Percentiles rank a stretch among this genome's conserved stretches.
phyloP scores from a whole-genome alignment of 2,888 invertebrate genomes.

The Nezara viridula region DNA sequence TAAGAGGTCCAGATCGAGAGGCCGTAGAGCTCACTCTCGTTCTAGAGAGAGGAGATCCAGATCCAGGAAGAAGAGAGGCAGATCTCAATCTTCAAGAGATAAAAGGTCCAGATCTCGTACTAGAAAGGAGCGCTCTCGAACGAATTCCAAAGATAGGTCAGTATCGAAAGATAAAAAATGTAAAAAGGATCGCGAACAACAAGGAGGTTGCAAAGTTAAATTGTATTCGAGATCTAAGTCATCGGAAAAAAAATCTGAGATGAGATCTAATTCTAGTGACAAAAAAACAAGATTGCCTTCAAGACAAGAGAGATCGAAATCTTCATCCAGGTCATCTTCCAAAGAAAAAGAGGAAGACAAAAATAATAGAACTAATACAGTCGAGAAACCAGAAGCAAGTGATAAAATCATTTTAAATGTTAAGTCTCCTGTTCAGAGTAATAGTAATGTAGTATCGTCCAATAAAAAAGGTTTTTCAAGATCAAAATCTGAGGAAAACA shows the following conservation, averaged over 20 bases:
- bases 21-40: background rate
- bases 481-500: background rate
- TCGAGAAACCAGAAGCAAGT: background rate
- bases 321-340: background rate
- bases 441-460: background rate
- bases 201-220: background rate
- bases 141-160: constrained; percentile 44
- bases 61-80: background rate
- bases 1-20: constrained; percentile 53
- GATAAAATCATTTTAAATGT: background rate
- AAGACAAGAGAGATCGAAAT: background rate
- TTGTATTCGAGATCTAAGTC: constrained; percentile 3
- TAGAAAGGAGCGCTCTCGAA: background rate
- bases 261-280: constrained; percentile 3
- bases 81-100: constrained; percentile 1
- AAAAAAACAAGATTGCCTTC: background rate
- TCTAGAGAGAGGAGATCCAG: constrained; percentile 1
- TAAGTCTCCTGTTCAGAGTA: background rate
- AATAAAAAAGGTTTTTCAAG: background rate
- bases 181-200: background rate
- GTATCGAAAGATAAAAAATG: background rate
- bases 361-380: background rate
- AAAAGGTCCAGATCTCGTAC: background rate
- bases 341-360: background rate
- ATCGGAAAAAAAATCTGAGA: background rate